phyloP scores from a whole-genome alignment of 1,140 invertebrate species.

The Himalopsyche phryganea region DNA sequence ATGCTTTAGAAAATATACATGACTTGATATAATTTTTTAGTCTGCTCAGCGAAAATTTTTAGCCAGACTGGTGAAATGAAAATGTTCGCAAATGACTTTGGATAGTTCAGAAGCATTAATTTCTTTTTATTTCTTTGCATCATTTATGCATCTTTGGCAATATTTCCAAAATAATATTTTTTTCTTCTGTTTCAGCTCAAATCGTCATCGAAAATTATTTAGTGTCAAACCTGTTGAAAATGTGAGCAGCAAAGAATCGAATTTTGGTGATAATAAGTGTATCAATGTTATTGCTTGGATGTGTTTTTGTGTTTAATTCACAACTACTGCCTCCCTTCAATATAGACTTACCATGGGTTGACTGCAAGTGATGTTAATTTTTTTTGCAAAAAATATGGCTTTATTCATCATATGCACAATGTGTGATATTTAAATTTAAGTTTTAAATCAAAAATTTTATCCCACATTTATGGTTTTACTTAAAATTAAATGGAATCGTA shows the following conservation, averaged over 20 bases:
- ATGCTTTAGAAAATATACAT: too few species aligned
- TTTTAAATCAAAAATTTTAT: slow-evolving; percentile 7
- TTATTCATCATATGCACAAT: slow-evolving; percentile 10
- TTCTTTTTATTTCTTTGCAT: too few species aligned
- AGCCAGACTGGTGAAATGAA: too few species aligned
- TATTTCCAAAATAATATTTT: too few species aligned
- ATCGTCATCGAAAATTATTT: slow-evolving; percentile 57
- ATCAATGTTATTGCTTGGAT: slow-evolving; percentile 9
- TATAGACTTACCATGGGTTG: slow-evolving; percentile 10
- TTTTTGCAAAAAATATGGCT: slow-evolving; percentile 13
- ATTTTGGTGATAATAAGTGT: slow-evolving; percentile 13
- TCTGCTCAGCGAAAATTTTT: too few species aligned
- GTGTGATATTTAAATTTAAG: slow-evolving; percentile 6
- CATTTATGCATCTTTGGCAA: too few species aligned
- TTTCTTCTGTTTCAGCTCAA: slow-evolving; percentile 51
- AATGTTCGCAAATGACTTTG: too few species aligned
- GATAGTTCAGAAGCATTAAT: too few species aligned
- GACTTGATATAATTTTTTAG: too few species aligned
- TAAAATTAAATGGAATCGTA: too few species aligned
- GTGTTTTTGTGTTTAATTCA: slow-evolving; percentile 13
- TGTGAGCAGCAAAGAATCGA: slow-evolving; percentile 36
- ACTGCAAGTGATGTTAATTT: slow-evolving; percentile 6
- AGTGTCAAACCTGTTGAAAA: slow-evolving; percentile 51
- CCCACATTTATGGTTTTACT: too few species aligned
- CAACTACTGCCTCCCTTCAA: slow-evolving; percentile 14